Conservation (phyloP, 2,113 vertebrate species). For the Tretioscincus oriximinensis region DNA sequence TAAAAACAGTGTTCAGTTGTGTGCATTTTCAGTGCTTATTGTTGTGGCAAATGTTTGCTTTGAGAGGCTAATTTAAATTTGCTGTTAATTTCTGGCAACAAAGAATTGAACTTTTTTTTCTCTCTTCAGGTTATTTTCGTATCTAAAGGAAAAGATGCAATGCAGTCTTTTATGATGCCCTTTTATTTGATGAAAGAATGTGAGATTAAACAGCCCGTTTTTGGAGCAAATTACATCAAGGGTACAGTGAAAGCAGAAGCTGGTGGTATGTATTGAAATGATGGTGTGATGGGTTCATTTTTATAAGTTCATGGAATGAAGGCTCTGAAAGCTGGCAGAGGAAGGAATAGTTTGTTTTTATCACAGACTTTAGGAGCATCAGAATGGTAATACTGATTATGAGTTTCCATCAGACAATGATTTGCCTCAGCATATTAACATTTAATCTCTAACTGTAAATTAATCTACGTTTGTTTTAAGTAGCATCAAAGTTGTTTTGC, state of each 20-base stretch:
- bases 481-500: background rate
- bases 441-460: background rate
- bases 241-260: conserved; percentile 87
- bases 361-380: background rate
- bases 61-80: conserved; percentile 19
- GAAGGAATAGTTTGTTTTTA: too few species aligned
- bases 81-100: background rate
- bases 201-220: conserved; percentile 95
- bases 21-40: conserved; percentile 2
- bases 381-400: background rate
- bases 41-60: background rate
- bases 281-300: background rate
- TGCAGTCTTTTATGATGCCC: conserved; percentile 97
- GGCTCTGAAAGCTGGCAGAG: background rate
- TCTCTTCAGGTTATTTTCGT: conserved; percentile 88
- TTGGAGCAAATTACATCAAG: conserved; percentile 96
- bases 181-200: conserved; percentile 96
- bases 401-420: background rate
- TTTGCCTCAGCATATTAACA: background rate
- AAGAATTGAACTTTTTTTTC: conserved; percentile 6
- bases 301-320: background rate
- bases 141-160: conserved; percentile 86
- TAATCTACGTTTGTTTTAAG: background rate
- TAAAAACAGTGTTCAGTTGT: background rate
- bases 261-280: conserved; percentile 74